Conservation (phyloP, 2,888 invertebrate genomes). For the Eristalis pertinax region DNA sequence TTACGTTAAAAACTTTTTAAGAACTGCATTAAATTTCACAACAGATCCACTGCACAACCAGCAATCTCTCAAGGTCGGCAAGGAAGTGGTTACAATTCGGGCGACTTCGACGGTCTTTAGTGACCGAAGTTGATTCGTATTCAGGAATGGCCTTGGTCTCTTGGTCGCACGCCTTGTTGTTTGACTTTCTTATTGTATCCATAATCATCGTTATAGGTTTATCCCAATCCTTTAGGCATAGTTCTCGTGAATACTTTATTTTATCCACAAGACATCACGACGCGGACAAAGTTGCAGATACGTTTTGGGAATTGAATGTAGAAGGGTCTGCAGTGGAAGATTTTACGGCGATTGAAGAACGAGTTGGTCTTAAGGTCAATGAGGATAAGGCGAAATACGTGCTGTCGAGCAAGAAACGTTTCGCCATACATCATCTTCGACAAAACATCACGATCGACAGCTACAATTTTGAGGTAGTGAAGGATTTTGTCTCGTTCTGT, state of each 20-base stretch:
- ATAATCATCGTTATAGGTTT: background rate
- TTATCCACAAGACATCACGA: background rate
- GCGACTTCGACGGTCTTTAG: background rate
- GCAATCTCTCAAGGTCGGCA: background rate
- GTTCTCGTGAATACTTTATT: background rate
- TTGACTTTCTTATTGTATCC: background rate
- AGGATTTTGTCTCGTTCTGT: no score
- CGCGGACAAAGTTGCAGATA: background rate
- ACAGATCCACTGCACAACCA: background rate
- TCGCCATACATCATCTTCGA: no score
- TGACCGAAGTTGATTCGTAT: background rate
- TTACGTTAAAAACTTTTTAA: background rate
- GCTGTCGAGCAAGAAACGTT: no score
- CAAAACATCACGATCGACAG: no score
- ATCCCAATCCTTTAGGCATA: background rate
- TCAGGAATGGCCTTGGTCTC: background rate
- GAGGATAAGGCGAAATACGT: no score
- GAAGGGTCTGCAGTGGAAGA: no score
- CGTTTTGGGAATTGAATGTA: no score
- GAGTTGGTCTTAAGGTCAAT: no score
- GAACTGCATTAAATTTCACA: background rate
- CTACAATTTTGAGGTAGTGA: no score
- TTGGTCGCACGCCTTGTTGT: background rate
- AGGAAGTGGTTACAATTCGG: background rate
- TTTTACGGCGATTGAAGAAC: no score